These are phyloP conservation scores for Romanogobio albipinnatus DNA, from an alignment of 2,113 vertebrate species.

Conservation along the genomic window DNA sequence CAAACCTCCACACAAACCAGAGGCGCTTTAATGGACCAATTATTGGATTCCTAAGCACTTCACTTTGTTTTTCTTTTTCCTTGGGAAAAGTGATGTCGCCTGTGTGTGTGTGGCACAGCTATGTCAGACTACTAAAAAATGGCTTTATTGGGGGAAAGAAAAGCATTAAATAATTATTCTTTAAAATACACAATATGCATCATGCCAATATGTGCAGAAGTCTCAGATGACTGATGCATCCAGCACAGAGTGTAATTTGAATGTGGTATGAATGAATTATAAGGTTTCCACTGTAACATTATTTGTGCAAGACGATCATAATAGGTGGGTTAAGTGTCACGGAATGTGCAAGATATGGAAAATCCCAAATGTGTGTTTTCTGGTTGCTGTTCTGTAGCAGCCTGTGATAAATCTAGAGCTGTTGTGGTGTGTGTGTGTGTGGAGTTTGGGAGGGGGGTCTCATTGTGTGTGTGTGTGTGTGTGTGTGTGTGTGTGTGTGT, in stretches of 20 bases:
- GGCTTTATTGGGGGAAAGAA: constrained; percentile 20
- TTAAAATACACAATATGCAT: background rate
- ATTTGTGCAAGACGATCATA: constrained; percentile 33
- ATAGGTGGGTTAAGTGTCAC: constrained; percentile 38
- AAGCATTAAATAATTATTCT: constrained; percentile 16
- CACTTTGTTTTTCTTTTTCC: constrained; percentile 38
- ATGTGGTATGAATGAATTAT: constrained; percentile 40
- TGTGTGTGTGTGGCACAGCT: background rate
- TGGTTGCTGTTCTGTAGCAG: constrained; percentile 70
- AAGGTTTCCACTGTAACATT: constrained; percentile 36
- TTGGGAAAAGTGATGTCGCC: constrained; percentile 32
- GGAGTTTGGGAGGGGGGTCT: too few relatives aligned
- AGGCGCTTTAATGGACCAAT: constrained; percentile 63
- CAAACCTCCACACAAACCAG: constrained; percentile 68
- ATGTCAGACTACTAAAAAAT: background rate
- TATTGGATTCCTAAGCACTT: constrained; percentile 64
- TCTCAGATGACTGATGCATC: constrained; percentile 4
- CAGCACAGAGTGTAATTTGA: constrained; percentile 20
- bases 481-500: constrained; percentile 30
- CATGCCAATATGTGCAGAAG: background rate
- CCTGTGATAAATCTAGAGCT: constrained; percentile 68
- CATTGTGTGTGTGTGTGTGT: constrained; percentile 26
- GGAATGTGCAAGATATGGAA: constrained; percentile 50
- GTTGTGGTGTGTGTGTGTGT: constrained; percentile 61
- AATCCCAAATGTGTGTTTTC: constrained; percentile 42